Base-by-base conservation (phyloP, 30 jellyfish, hydroid and myxozoan genomes). In the Chironex yamaguchii region DNA sequence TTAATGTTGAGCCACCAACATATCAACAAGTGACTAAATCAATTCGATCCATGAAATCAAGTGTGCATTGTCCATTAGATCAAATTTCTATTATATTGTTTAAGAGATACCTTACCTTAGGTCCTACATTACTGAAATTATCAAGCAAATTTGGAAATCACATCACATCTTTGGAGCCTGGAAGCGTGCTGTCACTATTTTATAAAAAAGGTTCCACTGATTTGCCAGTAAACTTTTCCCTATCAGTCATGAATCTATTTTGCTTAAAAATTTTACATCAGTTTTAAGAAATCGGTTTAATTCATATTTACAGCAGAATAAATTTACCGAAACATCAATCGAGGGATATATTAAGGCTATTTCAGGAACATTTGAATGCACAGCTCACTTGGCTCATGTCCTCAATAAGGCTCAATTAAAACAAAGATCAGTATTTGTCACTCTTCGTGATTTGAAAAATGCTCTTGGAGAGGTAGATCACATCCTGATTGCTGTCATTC, bases 341-440 rank as follows among this genome's bases (percentile, higher is more conserved):
- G 76, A n/a, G n/a, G 52, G 52, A 49, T 73, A 63, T 42, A 49
- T 75, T 42, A 3, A 23, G 4, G 31, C 51, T 0, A 52, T 75
- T 1, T 75, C 87, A 75, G 87, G 87, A 3, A 49, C 76, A 27
- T 27, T 75, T 0, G 89, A 77, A 28, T 79, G 62, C 52, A 77
- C 89, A 52, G 89, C 78, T 2, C 36, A 11, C 20, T 52, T 77
- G 9, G 17, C 89, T 52, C 89, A 77, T 34, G 33, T 77, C 25
- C 53, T 77, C 89, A 77, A 34, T 31, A 51, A 77, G 53, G 89
- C 89, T 48, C 53, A 77, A 29, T 4, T 49, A 4, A 54, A 54
- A 77, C 65, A 77, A 53, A 53, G 78, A n/a, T 23, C 71, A 11
- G 33, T 52, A 11, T n/a, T 75, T 3, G 49, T 36, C 3, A 24